Evolutionary conservation across 92 coral and sea anemone species (phyloP), one percentile per base, ranked within the genome.

Genomic region (Blastomussa wellsi): DNA sequence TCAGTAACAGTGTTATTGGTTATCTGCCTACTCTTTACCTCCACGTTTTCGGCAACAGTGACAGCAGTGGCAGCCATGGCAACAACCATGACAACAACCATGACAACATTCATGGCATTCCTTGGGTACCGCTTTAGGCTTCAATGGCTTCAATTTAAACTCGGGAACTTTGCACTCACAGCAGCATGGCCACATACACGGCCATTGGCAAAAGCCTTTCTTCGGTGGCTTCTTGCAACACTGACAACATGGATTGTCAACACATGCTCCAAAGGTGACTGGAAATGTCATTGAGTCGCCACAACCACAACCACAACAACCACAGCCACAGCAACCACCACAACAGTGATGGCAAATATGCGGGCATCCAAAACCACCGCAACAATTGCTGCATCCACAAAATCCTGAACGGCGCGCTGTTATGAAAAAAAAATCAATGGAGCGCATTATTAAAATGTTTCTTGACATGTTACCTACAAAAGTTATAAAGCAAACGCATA

Each of bases 131-230:
- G 88, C 82, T 51, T 85, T 85, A 26, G 88, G 88, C 74, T 85
- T 85, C 82, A 92, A 79, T 76, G 95, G 95, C 82, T 92, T 92
- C 72, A 90, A 79, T 79, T 87, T 90, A 65, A 90, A 90, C 68
- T 90, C 74, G 5, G 93, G 93, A 76, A 88, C 90, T 16, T 88
- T 90, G 86, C 93, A 90, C 67, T 90, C 93, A 17, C 93, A 90
- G 84, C 93, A 90, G 86, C 93, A 90, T n/a, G 93, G 93, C 93
- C 93, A 90, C 90, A 86, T 81, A 37, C 93, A 90, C 39, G 94
- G 91, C 91, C 91, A 91, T 65, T 87, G 84, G 74, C 90, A 89
- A 44, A 76, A 76, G 14, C 95, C 95, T 29, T 90, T 90, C 51
- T 90, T 90, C 0, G 95, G 92, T 20, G 88, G 88, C 81, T 89